Evolutionary conservation across 2,113 vertebrate species (phyloP), one percentile per base, ranked within the genome.

Genomic region (Orycteropus afer): DNA sequence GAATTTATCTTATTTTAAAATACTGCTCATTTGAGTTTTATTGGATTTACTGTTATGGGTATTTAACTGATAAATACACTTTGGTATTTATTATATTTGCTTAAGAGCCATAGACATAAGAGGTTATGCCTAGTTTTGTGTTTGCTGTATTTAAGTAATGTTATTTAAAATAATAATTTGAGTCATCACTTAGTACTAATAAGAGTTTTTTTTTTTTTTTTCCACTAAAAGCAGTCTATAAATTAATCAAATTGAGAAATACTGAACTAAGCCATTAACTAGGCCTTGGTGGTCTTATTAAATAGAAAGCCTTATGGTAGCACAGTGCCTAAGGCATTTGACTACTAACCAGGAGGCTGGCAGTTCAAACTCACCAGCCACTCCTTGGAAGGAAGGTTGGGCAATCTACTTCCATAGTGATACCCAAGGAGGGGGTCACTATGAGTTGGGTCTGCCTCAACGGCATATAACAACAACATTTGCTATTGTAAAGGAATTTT

Each of bases 191-290:
- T 94, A 37, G 22, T 25, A 29, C 32, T 86, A 88, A 65, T 87
- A 32, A 81, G 37, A 82, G n/a, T n/a, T n/a, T n/a, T n/a, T n/a
- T n/a, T n/a, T n/a, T n/a, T 55, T 91, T 92, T 91, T 91, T 95
- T 55, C 34, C 59, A 63, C n/a, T 47, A 71, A 92, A 77, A 84
- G 27, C 13, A 47, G 4, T 65, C 45, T 57, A 40, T 40, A 89
- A 51, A 59, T 78, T n/a, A 59, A 82, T 79, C 17, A 86, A 65
- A 89, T 65, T 90, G 93, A 77, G 57, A 95, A 93, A 71, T 3
- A 57, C 13, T 84, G 18, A 90, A 79, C 13, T 42, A 86, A 77
- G 45, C 4, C 42, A 73, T 91, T 76, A 86, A 45, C 13, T 89
- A 42, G 40, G 37, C n/a, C 6, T 94, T 85, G 29, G 40, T 78